Conservation (phyloP, 23 tunicate species). For the Styela plicata region DNA sequence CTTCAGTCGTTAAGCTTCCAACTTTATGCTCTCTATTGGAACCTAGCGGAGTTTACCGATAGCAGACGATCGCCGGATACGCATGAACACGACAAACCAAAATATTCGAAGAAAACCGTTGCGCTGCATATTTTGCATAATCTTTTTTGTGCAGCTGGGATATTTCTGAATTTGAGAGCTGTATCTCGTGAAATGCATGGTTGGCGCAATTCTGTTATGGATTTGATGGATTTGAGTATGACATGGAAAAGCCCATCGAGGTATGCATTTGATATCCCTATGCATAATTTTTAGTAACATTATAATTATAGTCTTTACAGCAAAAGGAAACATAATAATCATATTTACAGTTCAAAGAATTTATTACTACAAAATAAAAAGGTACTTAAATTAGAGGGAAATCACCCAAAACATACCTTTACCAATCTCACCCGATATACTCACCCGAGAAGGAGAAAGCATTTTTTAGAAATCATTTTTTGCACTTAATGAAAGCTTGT, state of each 20-base stretch:
- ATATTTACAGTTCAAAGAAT: too few relatives aligned
- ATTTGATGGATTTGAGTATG: slow-evolving; percentile 40
- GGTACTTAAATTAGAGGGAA: too few relatives aligned
- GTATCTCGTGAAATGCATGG: slow-evolving; percentile 57
- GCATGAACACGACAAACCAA: slow-evolving; percentile 4
- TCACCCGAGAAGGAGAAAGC: too few relatives aligned
- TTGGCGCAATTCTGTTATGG: slow-evolving; percentile 76
- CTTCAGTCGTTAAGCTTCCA: slow-evolving; percentile 56
- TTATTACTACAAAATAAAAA: too few relatives aligned
- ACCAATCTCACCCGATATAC: too few relatives aligned
- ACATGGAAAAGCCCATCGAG: slow-evolving; percentile 33
- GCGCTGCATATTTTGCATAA: slow-evolving; percentile 33
- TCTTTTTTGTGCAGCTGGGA: slow-evolving; percentile 25
- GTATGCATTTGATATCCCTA: too few relatives aligned
- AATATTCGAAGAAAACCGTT: slow-evolving; percentile 9
- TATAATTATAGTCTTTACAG: too few relatives aligned
- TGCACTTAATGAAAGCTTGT: too few relatives aligned
- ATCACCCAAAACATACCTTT: too few relatives aligned
- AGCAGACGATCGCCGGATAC: neutral
- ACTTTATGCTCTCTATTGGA: slow-evolving; percentile 55
- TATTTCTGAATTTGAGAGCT: slow-evolving; percentile 42
- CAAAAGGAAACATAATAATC: too few relatives aligned
- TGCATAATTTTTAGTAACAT: too few relatives aligned
- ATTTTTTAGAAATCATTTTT: too few relatives aligned
- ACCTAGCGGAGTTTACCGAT: slow-evolving; percentile 34